phyloP scores from a whole-genome alignment of 2,113 vertebrate species.

The Neolamprologus brichardi region DNA sequence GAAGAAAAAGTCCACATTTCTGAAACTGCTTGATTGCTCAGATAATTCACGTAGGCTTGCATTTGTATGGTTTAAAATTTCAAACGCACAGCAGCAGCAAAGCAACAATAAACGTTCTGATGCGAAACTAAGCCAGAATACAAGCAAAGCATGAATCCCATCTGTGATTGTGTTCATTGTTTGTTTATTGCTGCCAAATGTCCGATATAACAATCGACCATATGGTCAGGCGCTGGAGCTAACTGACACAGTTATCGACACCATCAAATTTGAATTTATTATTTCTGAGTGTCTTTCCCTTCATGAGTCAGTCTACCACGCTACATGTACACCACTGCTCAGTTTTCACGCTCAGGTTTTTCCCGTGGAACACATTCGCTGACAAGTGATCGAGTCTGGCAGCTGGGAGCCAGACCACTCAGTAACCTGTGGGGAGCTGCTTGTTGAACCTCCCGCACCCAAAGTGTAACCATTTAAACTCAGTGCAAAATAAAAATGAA shows the following conservation, averaged over 20 bases:
- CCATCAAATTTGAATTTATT: background rate
- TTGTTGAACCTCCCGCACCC: background rate
- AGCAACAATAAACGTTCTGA: background rate
- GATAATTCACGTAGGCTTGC: background rate
- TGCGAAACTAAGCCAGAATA: background rate
- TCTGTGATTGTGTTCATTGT: background rate
- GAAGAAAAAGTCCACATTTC: background rate
- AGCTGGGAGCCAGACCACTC: conserved; percentile 21
- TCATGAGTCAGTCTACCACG: background rate
- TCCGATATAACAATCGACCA: background rate
- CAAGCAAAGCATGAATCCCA: background rate
- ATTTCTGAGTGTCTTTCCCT: background rate
- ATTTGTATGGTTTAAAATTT: background rate
- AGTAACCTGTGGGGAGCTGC: background rate
- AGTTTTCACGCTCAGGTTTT: background rate
- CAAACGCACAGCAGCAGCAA: background rate
- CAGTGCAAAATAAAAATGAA: background rate
- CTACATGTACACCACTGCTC: background rate
- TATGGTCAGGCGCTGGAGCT: background rate
- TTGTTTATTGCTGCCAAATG: background rate
- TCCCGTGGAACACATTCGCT: background rate
- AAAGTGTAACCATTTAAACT: background rate
- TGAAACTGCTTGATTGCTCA: background rate
- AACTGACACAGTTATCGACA: background rate
- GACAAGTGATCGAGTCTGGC: conserved; percentile 17